Evolutionary conservation across 2,888 invertebrate genomes (phyloP), one percentile per base, ranked within the genome.

Genomic region (Phlogophora meticulosa): DNA sequence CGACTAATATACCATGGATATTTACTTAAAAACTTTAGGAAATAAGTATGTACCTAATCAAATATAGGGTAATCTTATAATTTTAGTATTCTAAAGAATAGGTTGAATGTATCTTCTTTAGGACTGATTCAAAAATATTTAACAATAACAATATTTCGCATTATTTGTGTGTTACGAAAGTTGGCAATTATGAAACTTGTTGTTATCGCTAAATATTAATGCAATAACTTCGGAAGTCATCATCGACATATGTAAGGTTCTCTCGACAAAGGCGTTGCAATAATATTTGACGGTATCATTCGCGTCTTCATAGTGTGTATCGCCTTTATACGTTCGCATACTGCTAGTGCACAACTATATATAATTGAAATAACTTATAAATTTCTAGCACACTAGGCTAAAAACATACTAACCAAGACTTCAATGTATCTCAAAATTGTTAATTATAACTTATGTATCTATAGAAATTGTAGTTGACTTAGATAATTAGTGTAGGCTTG

Each of bases 381-480:
- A 17, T 40, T 49, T 49, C 22, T 64, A 75, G 45, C 59, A 17
- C 43, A 46, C 10, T 60, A 69, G 22, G 24, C 34, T 43, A 40
- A 45, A n/a, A n/a, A n/a, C n/a, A n/a, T 20, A 51, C 43, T 38
- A 52, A 76, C 38, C 57, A 55, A 75, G 60, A 76, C 59, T 76
- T 65, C 22, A 43, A 46, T 51, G 52, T 72, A 75, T 78, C 67
- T 75, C 78, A 61, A 72, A 71, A 66, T 61, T 75, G 24, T 56
- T 68, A 28, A 57, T 42, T 36, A 42, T 52, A 49, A 49, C 24
- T 53, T 42, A 48, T 48, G 32, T 60, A 57, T 10, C 36, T 52
- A 28, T 57, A 64, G 22, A 40, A 51, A 42, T 45, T 34, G 32
- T 76, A 59, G 51, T 51, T 49, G 51, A 49, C 22, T 22, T 71